These are phyloP conservation scores for Typhlomys cinereus DNA, from an alignment of 2,113 vertebrate genomes.

Conservation along the genomic window DNA sequence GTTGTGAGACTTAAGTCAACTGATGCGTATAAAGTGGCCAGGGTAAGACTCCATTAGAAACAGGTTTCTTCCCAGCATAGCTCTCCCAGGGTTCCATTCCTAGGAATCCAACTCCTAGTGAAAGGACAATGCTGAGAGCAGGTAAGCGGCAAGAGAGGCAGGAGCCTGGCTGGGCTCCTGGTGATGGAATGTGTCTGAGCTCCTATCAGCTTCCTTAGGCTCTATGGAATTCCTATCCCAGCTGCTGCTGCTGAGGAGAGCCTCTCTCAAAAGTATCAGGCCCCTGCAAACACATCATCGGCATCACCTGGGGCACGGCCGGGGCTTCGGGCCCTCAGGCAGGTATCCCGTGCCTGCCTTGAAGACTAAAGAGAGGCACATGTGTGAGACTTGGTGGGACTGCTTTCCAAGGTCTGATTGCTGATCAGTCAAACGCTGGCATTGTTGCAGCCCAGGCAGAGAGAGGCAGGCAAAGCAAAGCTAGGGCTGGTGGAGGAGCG, in stretches of 20 bases:
- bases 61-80: background rate
- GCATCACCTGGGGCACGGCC: background rate
- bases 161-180: background rate
- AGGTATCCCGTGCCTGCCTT: background rate
- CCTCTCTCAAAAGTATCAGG: background rate
- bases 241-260: background rate
- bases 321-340: background rate
- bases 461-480: background rate
- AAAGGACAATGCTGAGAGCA: background rate
- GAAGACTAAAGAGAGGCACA: background rate
- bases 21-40: background rate
- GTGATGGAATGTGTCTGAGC: fast-evolving
- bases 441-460: background rate
- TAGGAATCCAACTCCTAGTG: background rate
- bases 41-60: background rate
- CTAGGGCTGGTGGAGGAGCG: background rate
- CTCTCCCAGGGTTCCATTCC: background rate
- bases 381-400: background rate
- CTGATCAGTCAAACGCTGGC: background rate
- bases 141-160: background rate
- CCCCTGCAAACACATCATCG: background rate
- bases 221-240: background rate
- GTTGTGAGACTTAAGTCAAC: background rate
- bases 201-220: background rate
- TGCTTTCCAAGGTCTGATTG: constrained; percentile 11